Conservation (phyloP, 2,113 vertebrate species). For the Paramisgurnus dabryanus region DNA sequence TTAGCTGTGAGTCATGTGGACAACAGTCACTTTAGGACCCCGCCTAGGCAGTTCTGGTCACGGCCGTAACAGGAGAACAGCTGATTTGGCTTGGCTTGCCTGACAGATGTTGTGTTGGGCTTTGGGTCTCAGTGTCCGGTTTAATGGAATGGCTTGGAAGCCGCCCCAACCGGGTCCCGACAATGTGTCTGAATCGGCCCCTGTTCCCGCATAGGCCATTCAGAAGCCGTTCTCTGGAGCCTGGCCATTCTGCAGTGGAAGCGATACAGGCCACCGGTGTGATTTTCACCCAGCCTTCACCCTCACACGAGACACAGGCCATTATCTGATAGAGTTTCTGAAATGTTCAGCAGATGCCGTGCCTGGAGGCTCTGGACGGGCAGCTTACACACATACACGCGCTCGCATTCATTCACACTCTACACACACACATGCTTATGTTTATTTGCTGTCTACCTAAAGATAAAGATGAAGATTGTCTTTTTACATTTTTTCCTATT, state of each 20-base stretch:
- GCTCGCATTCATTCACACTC: conserved; percentile 11
- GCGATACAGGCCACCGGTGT: conserved; percentile 26
- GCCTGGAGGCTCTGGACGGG: conserved; percentile 28
- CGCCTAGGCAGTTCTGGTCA: neutral
- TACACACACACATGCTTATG: conserved; percentile 1
- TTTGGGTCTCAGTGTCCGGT: conserved; percentile 55
- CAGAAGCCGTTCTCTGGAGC: conserved; percentile 15
- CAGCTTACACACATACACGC: neutral
- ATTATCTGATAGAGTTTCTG: conserved; percentile 69
- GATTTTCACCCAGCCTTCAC: conserved; percentile 7
- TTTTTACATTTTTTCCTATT: no score
- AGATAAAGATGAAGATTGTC: no score
- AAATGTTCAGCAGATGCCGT: conserved; percentile 67
- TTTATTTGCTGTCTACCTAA: neutral
- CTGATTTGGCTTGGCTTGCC: conserved; percentile 60
- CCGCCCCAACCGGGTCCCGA: conserved; percentile 13
- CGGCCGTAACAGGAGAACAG: conserved; percentile 46
- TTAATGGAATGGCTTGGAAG: conserved; percentile 55
- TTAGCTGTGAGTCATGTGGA: neutral
- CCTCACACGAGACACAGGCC: conserved; percentile 49
- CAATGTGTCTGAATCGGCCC: conserved; percentile 25
- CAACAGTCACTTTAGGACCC: neutral
- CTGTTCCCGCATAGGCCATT: neutral
- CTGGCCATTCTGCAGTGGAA: conserved; percentile 26
- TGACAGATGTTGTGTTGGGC: conserved; percentile 69